Evolutionary conservation across 2,888 invertebrate species (phyloP).

Genomic region (Patella depressa): DNA sequence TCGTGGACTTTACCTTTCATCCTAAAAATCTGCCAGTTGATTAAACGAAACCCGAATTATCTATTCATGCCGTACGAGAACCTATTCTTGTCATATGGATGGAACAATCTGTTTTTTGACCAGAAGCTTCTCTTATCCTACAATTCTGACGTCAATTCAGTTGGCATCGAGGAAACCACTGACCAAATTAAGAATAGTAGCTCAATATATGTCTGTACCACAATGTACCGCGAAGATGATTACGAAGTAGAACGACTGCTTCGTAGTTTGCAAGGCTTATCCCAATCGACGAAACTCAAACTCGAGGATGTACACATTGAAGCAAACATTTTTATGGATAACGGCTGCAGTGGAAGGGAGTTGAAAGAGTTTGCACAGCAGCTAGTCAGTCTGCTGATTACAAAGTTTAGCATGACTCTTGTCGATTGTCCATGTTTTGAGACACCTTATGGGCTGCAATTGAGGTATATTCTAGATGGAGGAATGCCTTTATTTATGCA

Average conservation of each 20-base stretch:
- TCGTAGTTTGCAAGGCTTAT: conserved; percentile 31
- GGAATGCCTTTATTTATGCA: conserved; percentile 48
- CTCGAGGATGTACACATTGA: conserved; percentile 33
- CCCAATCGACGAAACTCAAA: conserved; percentile 34
- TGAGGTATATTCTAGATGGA: conserved; percentile 38
- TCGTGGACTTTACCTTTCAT: conserved; percentile 38
- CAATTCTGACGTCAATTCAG: conserved; percentile 33
- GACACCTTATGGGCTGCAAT: conserved; percentile 46
- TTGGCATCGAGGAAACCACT: neutral
- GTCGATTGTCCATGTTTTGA: conserved; percentile 28
- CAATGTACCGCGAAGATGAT: conserved; percentile 47
- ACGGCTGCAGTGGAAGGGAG: conserved; percentile 34
- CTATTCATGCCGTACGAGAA: conserved; percentile 38
- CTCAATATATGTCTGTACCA: conserved; percentile 42
- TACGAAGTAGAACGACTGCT: conserved; percentile 45
- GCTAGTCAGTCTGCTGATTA: conserved; percentile 36
- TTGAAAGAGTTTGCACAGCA: conserved; percentile 42
- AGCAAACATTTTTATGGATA: conserved; percentile 44
- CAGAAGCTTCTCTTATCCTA: conserved; percentile 39
- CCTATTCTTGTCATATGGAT: conserved; percentile 39
- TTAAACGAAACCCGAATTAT: conserved; percentile 21
- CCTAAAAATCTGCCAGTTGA: conserved; percentile 23
- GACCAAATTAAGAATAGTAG: conserved; percentile 19
- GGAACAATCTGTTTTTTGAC: conserved; percentile 43
- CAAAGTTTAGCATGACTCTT: conserved; percentile 28